Evolutionary conservation across 2,888 invertebrate genomes (phyloP).

Genomic region (Incurvaria masculella): DNA sequence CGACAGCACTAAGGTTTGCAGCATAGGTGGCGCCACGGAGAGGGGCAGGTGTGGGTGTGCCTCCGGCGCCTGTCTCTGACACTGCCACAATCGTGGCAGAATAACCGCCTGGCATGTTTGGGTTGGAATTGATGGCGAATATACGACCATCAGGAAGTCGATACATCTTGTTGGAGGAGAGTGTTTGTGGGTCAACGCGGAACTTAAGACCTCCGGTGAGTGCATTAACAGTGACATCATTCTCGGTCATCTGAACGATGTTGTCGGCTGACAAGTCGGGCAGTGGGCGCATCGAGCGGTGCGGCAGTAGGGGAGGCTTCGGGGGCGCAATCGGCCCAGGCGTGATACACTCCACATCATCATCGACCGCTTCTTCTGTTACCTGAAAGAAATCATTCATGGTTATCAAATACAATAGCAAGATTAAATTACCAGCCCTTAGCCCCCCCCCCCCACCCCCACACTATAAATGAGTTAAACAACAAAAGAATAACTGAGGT

Average conservation of each 20-base stretch:
- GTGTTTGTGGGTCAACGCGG: slow-evolving; percentile 48
- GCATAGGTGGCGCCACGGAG: slow-evolving; percentile 36
- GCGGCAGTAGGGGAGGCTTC: slow-evolving; percentile 15
- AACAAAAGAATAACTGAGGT: too few relatives aligned
- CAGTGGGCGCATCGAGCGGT: slow-evolving; percentile 9
- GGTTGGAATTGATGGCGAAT: slow-evolving; percentile 48
- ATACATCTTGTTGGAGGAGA: slow-evolving; percentile 53
- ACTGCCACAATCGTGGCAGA: slow-evolving; percentile 51
- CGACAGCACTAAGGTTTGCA: slow-evolving; percentile 36
- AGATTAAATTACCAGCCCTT: too few relatives aligned
- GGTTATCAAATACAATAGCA: too few relatives aligned
- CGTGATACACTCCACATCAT: slow-evolving; percentile 49
- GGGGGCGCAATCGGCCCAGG: slow-evolving; percentile 32
- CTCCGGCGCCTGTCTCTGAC: slow-evolving; percentile 28
- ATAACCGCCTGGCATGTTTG: slow-evolving; percentile 50
- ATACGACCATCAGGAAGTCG: slow-evolving; percentile 49
- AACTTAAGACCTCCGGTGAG: slow-evolving; percentile 49
- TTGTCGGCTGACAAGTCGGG: slow-evolving; percentile 33
- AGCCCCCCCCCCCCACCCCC: too few relatives aligned
- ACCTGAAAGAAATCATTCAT: slow-evolving; percentile 24
- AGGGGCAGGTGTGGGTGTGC: slow-evolving; percentile 21
- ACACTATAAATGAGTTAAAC: too few relatives aligned
- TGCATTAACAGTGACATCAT: slow-evolving; percentile 49
- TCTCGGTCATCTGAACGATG: slow-evolving; percentile 51
- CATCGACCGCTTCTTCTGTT: slow-evolving; percentile 41